Percentiles rank a stretch among this genome's conserved stretches.
phyloP scores from a whole-genome alignment of 2,888 invertebrate species.

The Scaptomyza caliginosa region DNA sequence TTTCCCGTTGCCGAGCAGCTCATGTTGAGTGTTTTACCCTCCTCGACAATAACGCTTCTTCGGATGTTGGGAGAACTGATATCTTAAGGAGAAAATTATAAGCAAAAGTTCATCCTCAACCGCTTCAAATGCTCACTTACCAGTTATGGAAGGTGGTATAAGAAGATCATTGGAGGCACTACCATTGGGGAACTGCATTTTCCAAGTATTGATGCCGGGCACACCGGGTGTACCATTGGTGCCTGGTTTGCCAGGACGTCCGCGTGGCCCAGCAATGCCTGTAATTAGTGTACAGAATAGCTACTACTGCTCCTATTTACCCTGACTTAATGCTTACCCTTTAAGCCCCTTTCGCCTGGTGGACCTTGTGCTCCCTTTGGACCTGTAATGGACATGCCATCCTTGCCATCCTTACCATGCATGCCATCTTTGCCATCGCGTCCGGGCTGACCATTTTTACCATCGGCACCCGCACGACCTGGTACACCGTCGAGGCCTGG shows the following conservation, averaged over 20 bases:
- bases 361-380: slow-evolving; percentile 88
- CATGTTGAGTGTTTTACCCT: slow-evolving; percentile 92
- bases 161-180: slow-evolving; percentile 87
- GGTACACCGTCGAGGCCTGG: slow-evolving; percentile 93
- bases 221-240: slow-evolving; percentile 90
- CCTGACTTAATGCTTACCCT: slow-evolving; percentile 84
- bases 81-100: too few relatives aligned
- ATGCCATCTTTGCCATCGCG: slow-evolving; percentile 84
- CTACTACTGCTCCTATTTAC: background rate
- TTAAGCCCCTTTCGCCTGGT: slow-evolving; percentile 89
- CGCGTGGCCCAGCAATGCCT: slow-evolving; percentile 87
- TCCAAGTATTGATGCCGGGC: slow-evolving; percentile 92
- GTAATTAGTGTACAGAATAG: background rate
- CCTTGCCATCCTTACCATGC: slow-evolving; percentile 90
- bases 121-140: slow-evolving; percentile 81
- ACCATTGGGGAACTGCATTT: slow-evolving; percentile 86
- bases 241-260: slow-evolving; percentile 90
- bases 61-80: slow-evolving; percentile 78
- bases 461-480: slow-evolving; percentile 93
- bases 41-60: slow-evolving; percentile 89
- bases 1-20: slow-evolving; percentile 92
- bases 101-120: too few relatives aligned
- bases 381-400: slow-evolving; percentile 84
- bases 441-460: slow-evolving; percentile 90
- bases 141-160: slow-evolving; percentile 93